Base-by-base conservation (phyloP, 1,140 invertebrate genomes). In the Chelonus insularis region DNA sequence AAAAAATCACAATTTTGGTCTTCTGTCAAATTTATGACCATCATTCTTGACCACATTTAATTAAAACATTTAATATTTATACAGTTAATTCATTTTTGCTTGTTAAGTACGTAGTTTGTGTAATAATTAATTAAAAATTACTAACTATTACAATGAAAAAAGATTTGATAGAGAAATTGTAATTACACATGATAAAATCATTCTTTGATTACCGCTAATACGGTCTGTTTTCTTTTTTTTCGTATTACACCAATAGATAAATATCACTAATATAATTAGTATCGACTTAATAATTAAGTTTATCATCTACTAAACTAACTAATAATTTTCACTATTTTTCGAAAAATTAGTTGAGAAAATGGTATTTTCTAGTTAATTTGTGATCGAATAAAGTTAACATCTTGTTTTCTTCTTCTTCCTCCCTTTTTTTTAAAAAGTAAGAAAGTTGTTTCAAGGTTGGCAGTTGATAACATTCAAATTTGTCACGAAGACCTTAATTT, bases 171-270 rank as follows among this genome's bases (percentile, higher is more conserved):
- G n/a, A n/a, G n/a, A n/a, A n/a, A n/a, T n/a, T n/a, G n/a, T n/a
- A n/a, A n/a, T n/a, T n/a, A n/a, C n/a, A 47, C 14, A 6, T 21
- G 14, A 32, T 9, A 32, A 4, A 32, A 32, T 9, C 4, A 32
- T n/a, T n/a, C n/a, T n/a, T n/a, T n/a, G n/a, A n/a, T n/a, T n/a
- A n/a, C n/a, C n/a, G n/a, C n/a, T n/a, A n/a, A n/a, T n/a, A n/a
- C n/a, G n/a, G n/a, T n/a, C n/a, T n/a, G n/a, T n/a, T n/a, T n/a
- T n/a, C 57, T 60, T 67, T 64, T 20, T 56, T 62, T 68, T 65
- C 70, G 75, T 69, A 71, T 80, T 77, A 77, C 66, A 77, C 69
- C 72, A 78, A 73, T 77, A 79, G 77, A 79, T 75, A 81, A 80
- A 81, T 79, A 78, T 77, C 77, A 77, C 72, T 76, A 69, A 67